Conservation (phyloP, 2,113 vertebrate species). For the Bettongia penicillata region DNA sequence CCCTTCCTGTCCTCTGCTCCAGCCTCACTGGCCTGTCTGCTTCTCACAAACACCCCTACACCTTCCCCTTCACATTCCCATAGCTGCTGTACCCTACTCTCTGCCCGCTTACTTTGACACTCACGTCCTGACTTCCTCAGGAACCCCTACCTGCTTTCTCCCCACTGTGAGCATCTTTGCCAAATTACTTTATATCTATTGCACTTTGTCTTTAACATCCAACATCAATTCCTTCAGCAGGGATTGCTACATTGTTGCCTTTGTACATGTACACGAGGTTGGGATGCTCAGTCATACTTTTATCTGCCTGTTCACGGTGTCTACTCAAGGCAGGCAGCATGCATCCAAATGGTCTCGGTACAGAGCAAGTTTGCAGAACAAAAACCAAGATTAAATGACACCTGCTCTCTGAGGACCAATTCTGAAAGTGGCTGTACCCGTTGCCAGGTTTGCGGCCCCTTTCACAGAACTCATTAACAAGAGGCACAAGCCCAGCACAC, state of each 20-base stretch:
- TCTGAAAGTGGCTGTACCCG: background rate
- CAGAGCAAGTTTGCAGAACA: background rate
- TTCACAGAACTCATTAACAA: background rate
- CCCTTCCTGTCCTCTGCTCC: background rate
- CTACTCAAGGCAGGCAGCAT: too few species aligned
- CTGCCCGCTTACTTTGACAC: background rate
- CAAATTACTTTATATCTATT: background rate
- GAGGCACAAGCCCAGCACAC: background rate
- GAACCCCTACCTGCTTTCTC: background rate
- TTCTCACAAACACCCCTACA: background rate
- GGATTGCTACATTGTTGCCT: background rate
- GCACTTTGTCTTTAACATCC: background rate
- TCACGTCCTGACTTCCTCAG: background rate
- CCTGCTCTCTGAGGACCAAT: background rate
- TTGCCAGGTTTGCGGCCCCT: background rate
- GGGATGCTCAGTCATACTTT: too few species aligned
- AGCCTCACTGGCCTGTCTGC: background rate
- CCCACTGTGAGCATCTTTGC: background rate
- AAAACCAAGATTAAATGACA: background rate
- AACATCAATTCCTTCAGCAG: background rate
- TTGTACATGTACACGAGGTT: background rate
- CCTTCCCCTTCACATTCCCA: background rate
- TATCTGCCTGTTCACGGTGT: too few species aligned
- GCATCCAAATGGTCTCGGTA: too few species aligned
- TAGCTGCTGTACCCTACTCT: too few species aligned